Conservation (phyloP, 2,888 invertebrate genomes). For the Athripsodes cinereus region DNA sequence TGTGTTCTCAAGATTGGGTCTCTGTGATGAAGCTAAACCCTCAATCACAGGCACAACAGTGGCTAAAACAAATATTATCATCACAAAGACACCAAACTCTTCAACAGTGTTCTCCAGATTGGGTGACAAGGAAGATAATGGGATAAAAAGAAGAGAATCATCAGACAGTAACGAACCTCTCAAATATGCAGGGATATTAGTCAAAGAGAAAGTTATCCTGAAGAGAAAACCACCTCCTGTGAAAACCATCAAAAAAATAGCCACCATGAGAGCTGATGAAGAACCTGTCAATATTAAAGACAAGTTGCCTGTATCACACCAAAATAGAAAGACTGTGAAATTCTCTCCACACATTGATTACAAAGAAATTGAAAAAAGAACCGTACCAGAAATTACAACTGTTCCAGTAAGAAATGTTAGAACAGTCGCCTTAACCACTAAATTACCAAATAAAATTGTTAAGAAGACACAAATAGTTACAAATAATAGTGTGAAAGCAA, state of each 20-base stretch:
- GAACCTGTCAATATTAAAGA: conserved; percentile 41
- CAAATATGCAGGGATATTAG: conserved; percentile 45
- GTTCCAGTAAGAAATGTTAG: conserved; percentile 12
- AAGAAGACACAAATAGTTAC: conserved; percentile 9
- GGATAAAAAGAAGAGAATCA: conserved; percentile 6
- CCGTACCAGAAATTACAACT: neutral
- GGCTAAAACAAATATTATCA: neutral
- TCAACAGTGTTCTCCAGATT: conserved; percentile 43
- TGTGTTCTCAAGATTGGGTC: conserved; percentile 44
- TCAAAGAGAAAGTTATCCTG: conserved; percentile 30
- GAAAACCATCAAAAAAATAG: conserved; percentile 35
- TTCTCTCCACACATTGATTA: conserved; percentile 44
- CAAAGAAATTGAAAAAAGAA: conserved; percentile 39
- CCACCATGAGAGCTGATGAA: conserved; percentile 47
- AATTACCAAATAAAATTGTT: conserved; percentile 12
- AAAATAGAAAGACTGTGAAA: conserved; percentile 40
- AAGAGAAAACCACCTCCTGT: conserved; percentile 35
- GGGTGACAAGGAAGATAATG: conserved; percentile 35
- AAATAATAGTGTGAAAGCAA: conserved; percentile 18
- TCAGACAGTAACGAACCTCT: conserved; percentile 32
- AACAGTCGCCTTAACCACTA: conserved; percentile 1
- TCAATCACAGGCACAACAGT: neutral
- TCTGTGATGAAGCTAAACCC: conserved; percentile 16
- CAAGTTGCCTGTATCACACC: conserved; percentile 38
- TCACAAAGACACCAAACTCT: conserved; percentile 24